These are phyloP conservation scores for Limnephilus rhombicus DNA, from an alignment of 2,888 invertebrate species.

Conservation along the genomic window DNA sequence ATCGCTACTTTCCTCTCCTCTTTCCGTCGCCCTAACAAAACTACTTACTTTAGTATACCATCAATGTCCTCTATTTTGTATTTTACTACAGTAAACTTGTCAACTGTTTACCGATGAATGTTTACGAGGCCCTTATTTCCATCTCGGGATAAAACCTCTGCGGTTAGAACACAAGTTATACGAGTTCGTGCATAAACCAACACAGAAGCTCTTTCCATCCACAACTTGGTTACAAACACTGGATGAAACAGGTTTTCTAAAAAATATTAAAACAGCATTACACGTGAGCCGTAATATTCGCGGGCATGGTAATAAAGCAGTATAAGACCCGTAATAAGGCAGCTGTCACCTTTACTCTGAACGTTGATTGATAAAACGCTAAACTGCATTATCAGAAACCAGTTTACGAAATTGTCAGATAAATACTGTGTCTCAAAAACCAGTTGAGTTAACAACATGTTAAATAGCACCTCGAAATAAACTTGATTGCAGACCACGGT, in stretches of 20 bases:
- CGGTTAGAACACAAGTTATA: not conserved
- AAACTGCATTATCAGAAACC: not conserved
- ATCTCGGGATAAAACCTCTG: not conserved
- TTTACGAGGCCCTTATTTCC: not conserved
- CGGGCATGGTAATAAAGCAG: not conserved
- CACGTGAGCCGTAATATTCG: not conserved
- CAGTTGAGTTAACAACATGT: not conserved
- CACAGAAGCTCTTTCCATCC: not conserved
- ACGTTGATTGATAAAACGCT: constrained; percentile 16
- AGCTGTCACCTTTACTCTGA: not conserved
- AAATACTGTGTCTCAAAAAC: not conserved
- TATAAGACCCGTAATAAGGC: not conserved
- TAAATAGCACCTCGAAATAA: constrained; percentile 1
- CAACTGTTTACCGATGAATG: not conserved
- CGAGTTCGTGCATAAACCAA: not conserved
- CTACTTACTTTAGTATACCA: not conserved
- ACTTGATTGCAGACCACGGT: not conserved
- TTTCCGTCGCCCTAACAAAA: no score
- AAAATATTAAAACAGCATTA: not conserved
- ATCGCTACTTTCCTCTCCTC: not conserved
- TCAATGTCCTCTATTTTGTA: not conserved
- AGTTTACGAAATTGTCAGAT: not conserved
- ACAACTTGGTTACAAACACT: not conserved
- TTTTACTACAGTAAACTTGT: not conserved
- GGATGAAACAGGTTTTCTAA: not conserved